Base-by-base conservation (phyloP, 2,888 invertebrate species). In the Diplazon laetatorius region DNA sequence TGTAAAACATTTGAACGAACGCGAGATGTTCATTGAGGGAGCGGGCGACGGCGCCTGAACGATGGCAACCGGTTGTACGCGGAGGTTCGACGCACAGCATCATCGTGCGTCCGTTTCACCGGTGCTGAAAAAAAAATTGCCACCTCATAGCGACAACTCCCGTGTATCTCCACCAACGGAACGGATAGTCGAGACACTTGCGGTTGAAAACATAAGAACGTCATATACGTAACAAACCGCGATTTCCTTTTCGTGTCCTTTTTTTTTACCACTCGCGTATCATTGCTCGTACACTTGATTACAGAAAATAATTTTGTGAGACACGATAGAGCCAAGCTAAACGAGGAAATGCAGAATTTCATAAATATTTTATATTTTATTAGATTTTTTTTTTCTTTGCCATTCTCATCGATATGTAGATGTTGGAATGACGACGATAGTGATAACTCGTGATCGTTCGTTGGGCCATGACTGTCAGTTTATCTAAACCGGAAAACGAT, bases 11-110 rank as follows among this genome's bases (percentile, higher is more conserved):
- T n/a, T 20, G 48, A 59, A 59, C 30, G 62, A 52, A 2, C 5
- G 60, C 50, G n/a, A 52, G n/a, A 52, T 39, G n/a, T 37, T 18
- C 42, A 71, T 59, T 39, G 57, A 59, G 25, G 6, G 1, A 10
- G 2, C 30, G 16, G 25, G n/a, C 35, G 35, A 37, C 44, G 25
- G 18, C 78, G 74, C 78, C 78, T n/a, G 37, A 9, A 55, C 18
- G 30, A 74, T 35, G 30, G 66, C 78, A 71, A 78, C 78, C 78
- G 55, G 66, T 57, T 57, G 20, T 16, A 66, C 78, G 18, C 74
- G 12, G 20, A 50, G 44, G 74, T 71, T 46, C 25, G 48, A 70
- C 73, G n/a, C 37, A n/a, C n/a, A n/a, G n/a, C n/a, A 30, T 20
- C 5, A 46, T 60, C 9, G 10, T 55, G 9, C 18, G 14, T 30